Percentiles rank a stretch among this genome's conserved stretches.
phyloP scores from a whole-genome alignment of 2,888 invertebrate genomes.

The Nomada flava region DNA sequence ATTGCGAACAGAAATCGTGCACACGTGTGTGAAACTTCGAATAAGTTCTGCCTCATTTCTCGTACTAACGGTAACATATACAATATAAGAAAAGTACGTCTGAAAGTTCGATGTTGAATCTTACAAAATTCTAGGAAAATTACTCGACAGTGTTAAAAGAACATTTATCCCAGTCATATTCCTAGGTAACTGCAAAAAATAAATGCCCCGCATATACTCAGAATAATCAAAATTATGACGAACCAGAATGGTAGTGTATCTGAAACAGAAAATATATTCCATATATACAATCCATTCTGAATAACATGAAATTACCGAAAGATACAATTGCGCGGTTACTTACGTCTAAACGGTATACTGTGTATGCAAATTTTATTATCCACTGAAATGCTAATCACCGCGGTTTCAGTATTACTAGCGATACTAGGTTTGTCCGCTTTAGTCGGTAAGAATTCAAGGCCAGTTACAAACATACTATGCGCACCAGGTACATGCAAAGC shows the following conservation, averaged over 20 bases:
- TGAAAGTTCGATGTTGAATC: constrained; percentile 27
- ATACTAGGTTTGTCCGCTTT: constrained; percentile 89
- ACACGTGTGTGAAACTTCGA: constrained; percentile 6
- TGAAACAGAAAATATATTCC: constrained; percentile 83
- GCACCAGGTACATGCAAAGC: constrained; percentile 93
- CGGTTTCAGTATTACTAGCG: constrained; percentile 91
- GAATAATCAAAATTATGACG: constrained; percentile 90
- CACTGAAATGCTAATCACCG: constrained; percentile 97
- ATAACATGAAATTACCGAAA: neutral
- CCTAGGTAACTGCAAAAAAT: constrained; percentile 93
- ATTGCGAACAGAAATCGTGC: constrained; percentile 35
- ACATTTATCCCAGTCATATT: constrained; percentile 83
- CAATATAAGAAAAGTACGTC: constrained; percentile 1
- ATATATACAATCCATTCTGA: neutral
- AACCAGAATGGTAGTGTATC: constrained; percentile 93
- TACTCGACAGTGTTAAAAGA: constrained; percentile 13
- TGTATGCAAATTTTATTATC: constrained; percentile 97
- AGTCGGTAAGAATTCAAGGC: constrained; percentile 95
- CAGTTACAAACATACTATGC: constrained; percentile 99
- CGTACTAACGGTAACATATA: constrained; percentile 7
- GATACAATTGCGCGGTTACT: constrained; percentile 81
- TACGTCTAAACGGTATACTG: constrained; percentile 92
- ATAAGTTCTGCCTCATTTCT: constrained; percentile 4
- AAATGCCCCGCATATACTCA: constrained; percentile 92
- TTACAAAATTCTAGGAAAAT: constrained; percentile 41